Percentiles rank a stretch among this genome's conserved stretches.
These are phyloP conservation scores for Pitangus sulphuratus DNA, from an alignment of 2,797 vertebrate genomes.

Conservation along the genomic window DNA sequence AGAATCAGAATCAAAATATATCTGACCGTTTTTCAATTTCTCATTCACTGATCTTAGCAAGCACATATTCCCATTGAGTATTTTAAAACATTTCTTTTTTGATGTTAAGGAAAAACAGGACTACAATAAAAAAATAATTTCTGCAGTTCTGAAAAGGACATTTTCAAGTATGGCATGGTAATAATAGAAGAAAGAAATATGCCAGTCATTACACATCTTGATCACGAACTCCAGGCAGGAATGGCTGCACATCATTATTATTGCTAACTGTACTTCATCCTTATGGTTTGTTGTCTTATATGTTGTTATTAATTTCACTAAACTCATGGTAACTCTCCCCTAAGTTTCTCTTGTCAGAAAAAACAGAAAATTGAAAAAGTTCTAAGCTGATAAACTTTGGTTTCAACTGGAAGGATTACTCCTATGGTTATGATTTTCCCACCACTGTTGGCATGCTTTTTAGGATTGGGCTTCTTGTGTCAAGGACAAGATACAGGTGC, in stretches of 20 bases:
- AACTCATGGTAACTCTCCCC: background rate
- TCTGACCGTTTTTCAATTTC: background rate
- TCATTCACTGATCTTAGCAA: background rate
- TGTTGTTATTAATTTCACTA: background rate
- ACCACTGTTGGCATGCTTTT: fast-evolving
- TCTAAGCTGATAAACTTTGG: background rate
- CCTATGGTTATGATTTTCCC: no score
- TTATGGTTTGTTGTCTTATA: background rate
- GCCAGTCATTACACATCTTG: background rate
- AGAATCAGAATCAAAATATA: background rate
- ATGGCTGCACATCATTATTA: background rate
- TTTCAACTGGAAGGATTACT: background rate
- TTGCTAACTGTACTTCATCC: background rate
- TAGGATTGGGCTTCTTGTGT: background rate
- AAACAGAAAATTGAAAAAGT: background rate
- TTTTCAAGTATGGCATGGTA: background rate
- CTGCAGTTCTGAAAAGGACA: background rate
- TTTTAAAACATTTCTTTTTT: background rate
- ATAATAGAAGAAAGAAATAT: background rate
- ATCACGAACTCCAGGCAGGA: background rate
- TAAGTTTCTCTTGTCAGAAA: background rate
- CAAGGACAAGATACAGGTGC: fast-evolving
- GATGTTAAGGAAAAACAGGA: background rate
- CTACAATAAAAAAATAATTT: background rate
- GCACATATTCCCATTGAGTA: background rate